Percentiles rank a stretch among this genome's conserved stretches.
Conservation (phyloP, 2,797 vertebrate species). For the Pangasius sanitwongsei region DNA sequence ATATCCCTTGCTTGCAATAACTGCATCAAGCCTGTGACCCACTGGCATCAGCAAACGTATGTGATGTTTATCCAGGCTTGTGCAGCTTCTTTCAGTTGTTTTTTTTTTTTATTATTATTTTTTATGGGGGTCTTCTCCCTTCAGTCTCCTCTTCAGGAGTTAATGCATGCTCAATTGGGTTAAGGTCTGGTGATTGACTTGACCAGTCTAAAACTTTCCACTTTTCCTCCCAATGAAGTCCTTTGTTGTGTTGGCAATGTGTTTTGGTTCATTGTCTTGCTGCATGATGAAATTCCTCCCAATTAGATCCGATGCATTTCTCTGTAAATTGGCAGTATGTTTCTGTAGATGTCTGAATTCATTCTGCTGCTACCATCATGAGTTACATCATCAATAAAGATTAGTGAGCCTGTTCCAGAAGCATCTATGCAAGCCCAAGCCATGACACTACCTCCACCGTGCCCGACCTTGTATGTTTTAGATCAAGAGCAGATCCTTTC, state of each 20-base stretch:
- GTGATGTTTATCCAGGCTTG: not conserved
- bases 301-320: too few relatives aligned
- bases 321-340: not conserved
- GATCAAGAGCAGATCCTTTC: not conserved
- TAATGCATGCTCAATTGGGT: not conserved
- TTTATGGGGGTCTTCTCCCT: not conserved
- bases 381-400: not conserved
- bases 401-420: not conserved
- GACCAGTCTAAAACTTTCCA: not conserved
- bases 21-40: too few relatives aligned
- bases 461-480: too few relatives aligned
- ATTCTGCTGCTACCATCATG: not conserved
- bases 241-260: too few relatives aligned
- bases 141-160: not conserved
- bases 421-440: too few relatives aligned
- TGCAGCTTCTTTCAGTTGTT: not conserved
- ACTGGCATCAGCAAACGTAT: not conserved
- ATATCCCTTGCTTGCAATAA: not conserved
- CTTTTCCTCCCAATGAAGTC: too few relatives aligned
- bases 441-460: not conserved
- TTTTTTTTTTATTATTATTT: too few relatives aligned
- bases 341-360: not conserved
- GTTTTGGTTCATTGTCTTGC: too few relatives aligned
- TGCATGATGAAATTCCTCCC: too few relatives aligned
- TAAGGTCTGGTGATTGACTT: not conserved